A percentile compares a stretch with the other conserved stretches of the same genome.
Conservation (phyloP, 1,140 invertebrate genomes). For the Drosophila punjabiensis region DNA sequence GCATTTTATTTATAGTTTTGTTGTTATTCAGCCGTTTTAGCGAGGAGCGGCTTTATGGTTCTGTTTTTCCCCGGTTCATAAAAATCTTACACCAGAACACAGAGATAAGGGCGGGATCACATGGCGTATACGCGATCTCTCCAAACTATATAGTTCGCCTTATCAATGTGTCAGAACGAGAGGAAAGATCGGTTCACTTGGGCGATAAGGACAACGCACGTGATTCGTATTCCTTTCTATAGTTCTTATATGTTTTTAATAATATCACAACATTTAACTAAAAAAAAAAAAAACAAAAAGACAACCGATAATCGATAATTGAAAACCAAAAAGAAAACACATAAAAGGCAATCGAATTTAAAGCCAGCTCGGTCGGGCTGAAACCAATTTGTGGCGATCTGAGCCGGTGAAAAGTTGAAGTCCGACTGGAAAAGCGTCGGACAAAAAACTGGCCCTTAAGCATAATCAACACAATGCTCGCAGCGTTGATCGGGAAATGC, state of each 20-base stretch:
- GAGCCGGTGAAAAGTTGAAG: slow-evolving; percentile 32
- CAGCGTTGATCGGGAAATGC: not conserved
- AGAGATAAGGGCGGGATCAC: slow-evolving; percentile 22
- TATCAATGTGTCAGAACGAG: slow-evolving; percentile 29
- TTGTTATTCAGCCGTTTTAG: slow-evolving; percentile 22
- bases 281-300: not conserved
- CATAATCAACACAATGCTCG: slow-evolving; percentile 18
- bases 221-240: slow-evolving; percentile 15
- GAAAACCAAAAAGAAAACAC: not conserved
- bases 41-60: slow-evolving; percentile 30
- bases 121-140: slow-evolving; percentile 53
- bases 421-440: slow-evolving; percentile 41
- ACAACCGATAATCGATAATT: not conserved
- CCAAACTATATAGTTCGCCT: slow-evolving; percentile 8
- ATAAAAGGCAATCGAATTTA: not conserved
- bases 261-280: slow-evolving; percentile 11
- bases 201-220: slow-evolving; percentile 35
- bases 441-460: slow-evolving; percentile 13
- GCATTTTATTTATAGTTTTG: slow-evolving; percentile 42
- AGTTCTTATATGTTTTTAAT: slow-evolving; percentile 12
- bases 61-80: slow-evolving; percentile 25
- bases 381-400: slow-evolving; percentile 39
- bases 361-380: slow-evolving; percentile 24
- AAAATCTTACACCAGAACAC: slow-evolving; percentile 9
- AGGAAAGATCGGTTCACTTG: slow-evolving; percentile 1